phyloP scores from a whole-genome alignment of 2,113 vertebrate genomes.

The Sarotherodon lohbergeri region DNA sequence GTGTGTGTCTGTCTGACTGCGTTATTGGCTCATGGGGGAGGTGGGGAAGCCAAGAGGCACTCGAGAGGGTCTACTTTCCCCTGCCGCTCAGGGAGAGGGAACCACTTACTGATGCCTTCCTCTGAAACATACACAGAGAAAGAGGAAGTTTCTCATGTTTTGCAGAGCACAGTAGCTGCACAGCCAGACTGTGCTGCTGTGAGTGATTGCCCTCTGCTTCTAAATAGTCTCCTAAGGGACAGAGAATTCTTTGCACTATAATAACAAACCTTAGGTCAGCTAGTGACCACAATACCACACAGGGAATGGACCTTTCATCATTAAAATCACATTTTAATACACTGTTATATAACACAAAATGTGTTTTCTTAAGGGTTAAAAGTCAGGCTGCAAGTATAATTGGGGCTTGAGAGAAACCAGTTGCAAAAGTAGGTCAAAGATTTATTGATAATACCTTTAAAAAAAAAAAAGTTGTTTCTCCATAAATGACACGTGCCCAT shows the following conservation, averaged over 20 bases:
- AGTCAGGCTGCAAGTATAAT: background rate
- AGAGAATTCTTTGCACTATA: constrained; percentile 42
- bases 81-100: constrained; percentile 59
- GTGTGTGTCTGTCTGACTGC: constrained; percentile 33
- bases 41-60: constrained; percentile 63
- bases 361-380: background rate
- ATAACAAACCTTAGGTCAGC: constrained; percentile 56
- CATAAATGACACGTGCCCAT: background rate
- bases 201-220: constrained; percentile 56
- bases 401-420: background rate
- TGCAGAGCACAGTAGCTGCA: constrained; percentile 62
- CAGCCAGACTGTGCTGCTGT: constrained; percentile 48
- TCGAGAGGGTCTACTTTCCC: constrained; percentile 66
- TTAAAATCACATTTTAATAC: background rate
- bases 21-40: constrained; percentile 60
- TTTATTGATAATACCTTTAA: background rate
- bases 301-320: constrained; percentile 5
- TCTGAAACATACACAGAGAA: constrained; percentile 50
- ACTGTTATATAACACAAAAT: background rate
- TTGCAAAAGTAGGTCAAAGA: constrained; percentile 11
- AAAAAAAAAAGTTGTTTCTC: background rate
- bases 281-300: constrained; percentile 38
- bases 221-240: constrained; percentile 55
- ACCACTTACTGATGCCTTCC: constrained; percentile 66
- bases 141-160: constrained; percentile 72